Conservation (phyloP, 2,888 invertebrate species). For the Xanthorhoe designata region DNA sequence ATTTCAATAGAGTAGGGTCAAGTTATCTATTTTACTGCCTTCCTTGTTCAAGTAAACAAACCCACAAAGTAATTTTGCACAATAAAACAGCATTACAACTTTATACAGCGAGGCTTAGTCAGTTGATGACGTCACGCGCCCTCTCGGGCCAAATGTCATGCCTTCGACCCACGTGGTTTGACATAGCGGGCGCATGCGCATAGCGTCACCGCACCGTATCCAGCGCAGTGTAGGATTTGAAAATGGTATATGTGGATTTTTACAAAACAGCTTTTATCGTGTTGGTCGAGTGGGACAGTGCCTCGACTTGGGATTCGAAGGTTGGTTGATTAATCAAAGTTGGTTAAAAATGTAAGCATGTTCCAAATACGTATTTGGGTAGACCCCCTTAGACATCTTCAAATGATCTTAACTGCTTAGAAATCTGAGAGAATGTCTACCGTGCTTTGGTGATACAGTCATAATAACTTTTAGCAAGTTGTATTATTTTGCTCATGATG, state of each 20-base stretch:
- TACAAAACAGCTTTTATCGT: neutral
- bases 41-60: slow-evolving; percentile 24
- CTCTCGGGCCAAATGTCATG: slow-evolving; percentile 75
- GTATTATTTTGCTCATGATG: no score
- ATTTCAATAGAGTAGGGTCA: slow-evolving; percentile 4
- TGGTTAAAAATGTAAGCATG: no score
- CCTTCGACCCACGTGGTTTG: slow-evolving; percentile 69
- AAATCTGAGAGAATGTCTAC: no score
- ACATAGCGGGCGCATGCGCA: slow-evolving; percentile 44
- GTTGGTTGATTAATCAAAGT: no score
- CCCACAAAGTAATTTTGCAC: slow-evolving; percentile 25
- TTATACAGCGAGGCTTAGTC: slow-evolving; percentile 56
- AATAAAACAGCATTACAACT: slow-evolving; percentile 27
- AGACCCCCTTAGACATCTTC: no score
- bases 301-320: no score
- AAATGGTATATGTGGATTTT: slow-evolving; percentile 46
- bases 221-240: slow-evolving; percentile 62
- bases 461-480: no score
- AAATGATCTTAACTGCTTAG: no score
- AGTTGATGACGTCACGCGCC: slow-evolving; percentile 69
- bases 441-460: no score
- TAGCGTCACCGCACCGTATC: slow-evolving; percentile 52
- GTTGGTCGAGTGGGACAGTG: neutral
- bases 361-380: no score
- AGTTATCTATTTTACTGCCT: slow-evolving; percentile 19